Evolutionary conservation across 2,113 vertebrate genomes (phyloP).

Genomic region (Gymnogyps californianus): DNA sequence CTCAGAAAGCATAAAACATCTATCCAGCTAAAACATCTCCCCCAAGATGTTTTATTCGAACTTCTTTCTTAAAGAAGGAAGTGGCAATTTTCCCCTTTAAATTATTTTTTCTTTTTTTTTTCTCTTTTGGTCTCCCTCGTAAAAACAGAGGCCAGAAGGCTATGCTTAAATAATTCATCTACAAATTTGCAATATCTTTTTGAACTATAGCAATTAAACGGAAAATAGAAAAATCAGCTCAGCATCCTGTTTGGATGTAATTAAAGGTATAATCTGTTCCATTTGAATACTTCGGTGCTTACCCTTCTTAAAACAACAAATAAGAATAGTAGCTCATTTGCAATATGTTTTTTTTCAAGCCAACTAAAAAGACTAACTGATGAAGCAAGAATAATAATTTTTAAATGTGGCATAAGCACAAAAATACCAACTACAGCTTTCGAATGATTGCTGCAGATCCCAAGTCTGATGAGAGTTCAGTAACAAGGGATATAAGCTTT

Average conservation of each 20-base stretch:
- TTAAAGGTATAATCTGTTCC: slow-evolving; percentile 80
- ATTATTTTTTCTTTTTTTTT: neutral
- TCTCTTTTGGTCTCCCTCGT: neutral
- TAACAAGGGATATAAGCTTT: neutral
- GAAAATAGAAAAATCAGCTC: slow-evolving; percentile 76
- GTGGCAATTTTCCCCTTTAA: slow-evolving; percentile 3
- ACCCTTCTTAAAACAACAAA: slow-evolving; percentile 75
- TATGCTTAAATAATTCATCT: slow-evolving; percentile 72
- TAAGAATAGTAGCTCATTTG: slow-evolving; percentile 73
- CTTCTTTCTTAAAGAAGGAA: neutral
- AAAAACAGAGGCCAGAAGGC: slow-evolving; percentile 63
- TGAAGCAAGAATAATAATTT: slow-evolving; percentile 66
- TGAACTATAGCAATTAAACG: slow-evolving; percentile 75
- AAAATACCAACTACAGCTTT: slow-evolving; percentile 31
- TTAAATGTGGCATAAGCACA: slow-evolving; percentile 38
- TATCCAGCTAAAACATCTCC: neutral
- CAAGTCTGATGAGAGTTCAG: neutral
- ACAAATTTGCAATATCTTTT: slow-evolving; percentile 69
- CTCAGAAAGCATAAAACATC: neutral
- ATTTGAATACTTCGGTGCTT: slow-evolving; percentile 72
- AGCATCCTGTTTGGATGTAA: slow-evolving; percentile 76
- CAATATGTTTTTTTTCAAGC: slow-evolving; percentile 43
- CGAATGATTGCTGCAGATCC: slow-evolving; percentile 3
- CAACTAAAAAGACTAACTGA: slow-evolving; percentile 64
- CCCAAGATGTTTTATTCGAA: neutral